phyloP scores from a whole-genome alignment of 2,888 invertebrate species.

The Melipona bicolor region DNA sequence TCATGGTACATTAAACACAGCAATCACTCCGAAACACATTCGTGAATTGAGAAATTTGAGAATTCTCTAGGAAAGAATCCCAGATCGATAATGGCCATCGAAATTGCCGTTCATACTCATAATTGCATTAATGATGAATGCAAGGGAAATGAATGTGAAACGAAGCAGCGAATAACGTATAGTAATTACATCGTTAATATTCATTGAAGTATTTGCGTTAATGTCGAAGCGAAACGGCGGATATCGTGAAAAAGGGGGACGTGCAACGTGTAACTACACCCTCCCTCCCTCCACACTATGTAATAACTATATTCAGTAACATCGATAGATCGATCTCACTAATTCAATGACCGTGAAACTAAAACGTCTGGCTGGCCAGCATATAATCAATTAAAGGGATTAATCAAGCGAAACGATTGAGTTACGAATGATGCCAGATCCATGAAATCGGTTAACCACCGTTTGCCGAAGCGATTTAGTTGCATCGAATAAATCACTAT shows the following conservation, averaged over 20 bases:
- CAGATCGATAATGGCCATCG: background rate
- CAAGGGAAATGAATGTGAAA: background rate
- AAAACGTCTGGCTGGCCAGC: constrained; percentile 17
- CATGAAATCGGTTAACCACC: constrained; percentile 26
- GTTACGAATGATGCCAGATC: constrained; percentile 5
- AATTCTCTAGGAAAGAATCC: no score
- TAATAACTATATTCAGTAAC: background rate
- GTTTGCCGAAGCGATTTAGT: constrained; percentile 25
- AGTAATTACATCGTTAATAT: constrained; percentile 9
- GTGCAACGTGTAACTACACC: background rate
- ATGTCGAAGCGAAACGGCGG: background rate
- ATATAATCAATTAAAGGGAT: constrained; percentile 41
- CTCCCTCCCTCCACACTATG: no score
- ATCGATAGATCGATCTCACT: background rate
- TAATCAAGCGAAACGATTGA: constrained; percentile 41
- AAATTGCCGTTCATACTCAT: constrained; percentile 8
- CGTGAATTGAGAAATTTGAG: no score
- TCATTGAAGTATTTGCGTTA: background rate
- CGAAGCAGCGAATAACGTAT: background rate
- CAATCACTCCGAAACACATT: no score
- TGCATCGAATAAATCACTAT: constrained; percentile 15
- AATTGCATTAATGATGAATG: background rate
- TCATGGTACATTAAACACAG: no score
- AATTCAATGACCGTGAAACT: constrained; percentile 13
- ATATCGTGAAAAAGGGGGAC: background rate